Conservation (phyloP, 2,113 vertebrate species). For the Todiramphus chloris region DNA sequence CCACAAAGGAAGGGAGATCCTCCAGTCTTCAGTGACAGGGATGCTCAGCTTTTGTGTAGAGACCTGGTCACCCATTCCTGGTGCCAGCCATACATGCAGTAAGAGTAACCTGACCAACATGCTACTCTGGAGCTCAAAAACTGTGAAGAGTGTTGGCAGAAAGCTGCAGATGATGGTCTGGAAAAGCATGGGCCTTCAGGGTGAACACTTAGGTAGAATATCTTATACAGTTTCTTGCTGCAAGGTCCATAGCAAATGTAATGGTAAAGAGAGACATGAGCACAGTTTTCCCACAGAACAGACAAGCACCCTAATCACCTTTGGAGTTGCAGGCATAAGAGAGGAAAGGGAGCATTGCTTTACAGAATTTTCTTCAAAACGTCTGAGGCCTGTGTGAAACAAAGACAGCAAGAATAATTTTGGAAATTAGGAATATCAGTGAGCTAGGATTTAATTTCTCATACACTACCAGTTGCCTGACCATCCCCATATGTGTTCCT, state of each 20-base stretch:
- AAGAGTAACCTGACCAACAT: fast-evolving
- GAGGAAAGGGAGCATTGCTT: not conserved
- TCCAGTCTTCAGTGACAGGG: not conserved
- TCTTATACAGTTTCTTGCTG: not conserved
- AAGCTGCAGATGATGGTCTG: not conserved
- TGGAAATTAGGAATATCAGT: not conserved
- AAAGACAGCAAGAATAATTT: not conserved
- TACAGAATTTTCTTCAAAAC: not conserved
- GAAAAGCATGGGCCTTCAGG: not conserved
- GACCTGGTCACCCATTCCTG: not conserved
- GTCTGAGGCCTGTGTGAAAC: not conserved
- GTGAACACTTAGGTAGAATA: not conserved
- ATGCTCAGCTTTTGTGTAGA: not conserved
- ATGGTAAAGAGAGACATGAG: not conserved
- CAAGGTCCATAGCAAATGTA: not conserved
- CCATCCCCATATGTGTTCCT: fast-evolving
- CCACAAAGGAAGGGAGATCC: not conserved
- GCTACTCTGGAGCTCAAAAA: not conserved
- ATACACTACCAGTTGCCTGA: not conserved
- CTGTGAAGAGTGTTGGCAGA: not conserved
- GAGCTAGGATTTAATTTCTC: not conserved
- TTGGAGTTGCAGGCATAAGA: not conserved
- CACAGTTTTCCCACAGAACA: not conserved
- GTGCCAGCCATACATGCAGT: not conserved
- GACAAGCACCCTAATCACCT: not conserved